These are phyloP conservation scores for Eidolon helvum DNA, from an alignment of 2,113 vertebrate genomes.

Conservation along the genomic window DNA sequence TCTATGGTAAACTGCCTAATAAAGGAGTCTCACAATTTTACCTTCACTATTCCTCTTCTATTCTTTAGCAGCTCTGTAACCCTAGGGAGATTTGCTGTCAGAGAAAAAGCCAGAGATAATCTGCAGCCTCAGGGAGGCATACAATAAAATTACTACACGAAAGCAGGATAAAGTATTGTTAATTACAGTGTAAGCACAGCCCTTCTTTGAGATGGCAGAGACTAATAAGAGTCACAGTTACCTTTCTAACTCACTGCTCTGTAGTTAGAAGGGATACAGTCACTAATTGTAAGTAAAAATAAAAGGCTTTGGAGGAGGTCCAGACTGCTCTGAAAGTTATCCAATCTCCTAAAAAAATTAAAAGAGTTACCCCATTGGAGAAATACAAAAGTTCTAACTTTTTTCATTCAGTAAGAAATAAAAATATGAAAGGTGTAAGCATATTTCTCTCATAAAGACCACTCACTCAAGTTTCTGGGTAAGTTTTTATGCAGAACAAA, in stretches of 20 bases:
- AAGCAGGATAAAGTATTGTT: neutral
- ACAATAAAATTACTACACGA: neutral
- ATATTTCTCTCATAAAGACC: neutral
- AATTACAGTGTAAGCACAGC: neutral
- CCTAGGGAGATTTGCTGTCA: neutral
- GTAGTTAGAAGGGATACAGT: neutral
- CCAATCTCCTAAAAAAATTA: neutral
- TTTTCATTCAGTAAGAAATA: conserved; percentile 16
- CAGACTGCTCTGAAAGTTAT: neutral
- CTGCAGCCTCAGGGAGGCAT: neutral
- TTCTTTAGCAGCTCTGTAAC: neutral
- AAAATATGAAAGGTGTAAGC: neutral
- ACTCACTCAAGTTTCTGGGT: neutral
- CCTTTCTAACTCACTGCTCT: neutral
- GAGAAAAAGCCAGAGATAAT: neutral
- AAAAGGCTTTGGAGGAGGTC: neutral
- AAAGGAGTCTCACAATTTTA: neutral
- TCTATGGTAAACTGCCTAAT: neutral
- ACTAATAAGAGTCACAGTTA: neutral
- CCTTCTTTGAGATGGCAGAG: neutral
- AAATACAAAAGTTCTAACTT: conserved; percentile 1
- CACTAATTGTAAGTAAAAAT: neutral
- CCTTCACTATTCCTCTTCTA: neutral
- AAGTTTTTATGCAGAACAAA: neutral
- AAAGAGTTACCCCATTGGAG: neutral